Conservation (phyloP, 2,113 vertebrate species). For the Pipra filicauda region DNA sequence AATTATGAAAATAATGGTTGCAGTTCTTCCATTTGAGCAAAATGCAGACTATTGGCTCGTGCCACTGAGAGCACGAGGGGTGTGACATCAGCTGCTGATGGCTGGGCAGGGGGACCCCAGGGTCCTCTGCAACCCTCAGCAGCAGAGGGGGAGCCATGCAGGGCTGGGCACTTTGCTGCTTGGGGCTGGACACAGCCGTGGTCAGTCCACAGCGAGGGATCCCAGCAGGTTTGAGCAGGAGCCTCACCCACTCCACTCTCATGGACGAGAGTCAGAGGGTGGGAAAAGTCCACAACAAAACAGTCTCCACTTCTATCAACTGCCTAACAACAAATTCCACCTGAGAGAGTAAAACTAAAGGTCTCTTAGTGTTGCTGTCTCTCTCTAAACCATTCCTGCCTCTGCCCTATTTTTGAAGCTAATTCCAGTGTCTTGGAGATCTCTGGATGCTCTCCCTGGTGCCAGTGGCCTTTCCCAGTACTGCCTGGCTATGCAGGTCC, state of each 20-base stretch:
- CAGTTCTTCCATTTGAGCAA: conserved; percentile 71
- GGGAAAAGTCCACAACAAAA: not conserved
- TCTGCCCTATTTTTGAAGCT: not conserved
- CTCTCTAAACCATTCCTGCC: not conserved
- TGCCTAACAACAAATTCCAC: not conserved
- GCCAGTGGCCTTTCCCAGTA: not conserved
- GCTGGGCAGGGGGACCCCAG: rapidly evolving
- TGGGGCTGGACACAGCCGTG: not conserved
- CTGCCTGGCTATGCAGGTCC: not conserved
- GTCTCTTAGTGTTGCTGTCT: not conserved
- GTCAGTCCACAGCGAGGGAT: not conserved
- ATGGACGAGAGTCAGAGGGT: not conserved
- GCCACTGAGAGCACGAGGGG: not conserved
- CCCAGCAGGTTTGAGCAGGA: rapidly evolving
- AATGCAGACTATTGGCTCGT: conserved; percentile 10
- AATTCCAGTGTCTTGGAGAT: not conserved
- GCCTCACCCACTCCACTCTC: rapidly evolving
- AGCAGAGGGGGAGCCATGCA: not conserved
- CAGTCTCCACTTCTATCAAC: not conserved
- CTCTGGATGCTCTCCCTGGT: not conserved
- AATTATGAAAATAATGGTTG: conserved; percentile 82
- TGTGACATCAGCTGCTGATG: not conserved
- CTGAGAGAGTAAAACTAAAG: not conserved
- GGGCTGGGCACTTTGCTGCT: not conserved
- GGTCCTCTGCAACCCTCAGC: not conserved